Conservation (phyloP, 2,113 vertebrate species). For the Entomyzon cyanotis region DNA sequence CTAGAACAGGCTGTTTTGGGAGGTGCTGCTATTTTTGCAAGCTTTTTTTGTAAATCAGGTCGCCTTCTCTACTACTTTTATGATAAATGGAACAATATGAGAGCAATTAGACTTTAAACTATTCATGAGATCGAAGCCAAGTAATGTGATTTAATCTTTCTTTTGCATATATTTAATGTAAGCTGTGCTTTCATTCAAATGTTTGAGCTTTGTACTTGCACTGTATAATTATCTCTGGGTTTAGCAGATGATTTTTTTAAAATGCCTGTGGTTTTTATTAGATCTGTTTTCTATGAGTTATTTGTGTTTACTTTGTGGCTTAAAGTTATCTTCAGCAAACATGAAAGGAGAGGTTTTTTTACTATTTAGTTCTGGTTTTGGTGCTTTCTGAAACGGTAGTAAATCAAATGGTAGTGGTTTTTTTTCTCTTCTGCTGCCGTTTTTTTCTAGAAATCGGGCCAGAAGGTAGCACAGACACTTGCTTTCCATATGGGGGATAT, state of each 20-base stretch:
- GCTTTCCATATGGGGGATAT: not conserved
- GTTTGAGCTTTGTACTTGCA: not conserved
- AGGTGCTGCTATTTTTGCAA: not conserved
- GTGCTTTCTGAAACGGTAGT: not conserved
- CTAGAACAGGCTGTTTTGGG: not conserved
- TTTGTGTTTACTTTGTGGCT: constrained; percentile 23
- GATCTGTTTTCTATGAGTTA: not conserved
- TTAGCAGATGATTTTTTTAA: not conserved
- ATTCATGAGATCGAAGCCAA: not conserved
- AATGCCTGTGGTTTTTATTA: not conserved
- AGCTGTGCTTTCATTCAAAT: not conserved
- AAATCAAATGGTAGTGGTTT: not conserved
- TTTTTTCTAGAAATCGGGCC: not conserved
- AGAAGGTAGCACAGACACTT: constrained; percentile 6
- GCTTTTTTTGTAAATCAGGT: constrained; percentile 25
- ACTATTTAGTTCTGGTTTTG: constrained; percentile 3
- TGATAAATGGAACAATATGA: not conserved
- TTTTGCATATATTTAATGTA: not conserved
- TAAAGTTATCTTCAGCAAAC: constrained; percentile 2
- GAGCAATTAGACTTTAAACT: constrained; percentile 20
- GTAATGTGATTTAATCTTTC: constrained; percentile 15
- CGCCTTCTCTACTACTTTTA: not conserved
- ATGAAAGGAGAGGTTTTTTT: not conserved
- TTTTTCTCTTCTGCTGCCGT: not conserved
- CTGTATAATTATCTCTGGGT: not conserved